Percentiles rank a stretch among this genome's conserved stretches.
Conservation (phyloP, 2,888 invertebrate species). For the Andricus curvator region DNA sequence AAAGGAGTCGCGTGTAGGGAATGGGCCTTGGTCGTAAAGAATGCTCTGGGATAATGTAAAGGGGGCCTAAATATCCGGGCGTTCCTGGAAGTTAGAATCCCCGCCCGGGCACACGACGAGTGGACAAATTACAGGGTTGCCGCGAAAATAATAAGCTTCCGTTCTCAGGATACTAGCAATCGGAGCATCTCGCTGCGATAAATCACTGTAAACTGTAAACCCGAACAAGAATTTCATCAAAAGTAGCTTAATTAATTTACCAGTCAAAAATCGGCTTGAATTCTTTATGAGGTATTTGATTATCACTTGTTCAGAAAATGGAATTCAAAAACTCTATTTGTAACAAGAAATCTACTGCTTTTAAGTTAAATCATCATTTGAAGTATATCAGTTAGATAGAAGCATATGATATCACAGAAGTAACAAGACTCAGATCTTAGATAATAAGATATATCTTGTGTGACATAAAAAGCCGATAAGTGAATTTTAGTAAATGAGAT, state of each 20-base stretch:
- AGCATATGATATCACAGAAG: background rate
- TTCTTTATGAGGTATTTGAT: background rate
- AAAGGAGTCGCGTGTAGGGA: conserved; percentile 26
- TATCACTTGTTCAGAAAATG: background rate
- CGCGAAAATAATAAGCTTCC: conserved; percentile 76
- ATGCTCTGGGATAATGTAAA: conserved; percentile 11
- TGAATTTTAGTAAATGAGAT: background rate
- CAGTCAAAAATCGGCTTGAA: background rate
- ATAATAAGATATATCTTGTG: background rate
- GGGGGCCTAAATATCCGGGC: conserved; percentile 53
- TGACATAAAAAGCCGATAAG: background rate
- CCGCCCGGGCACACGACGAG: conserved; percentile 69
- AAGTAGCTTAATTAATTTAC: conserved; percentile 17
- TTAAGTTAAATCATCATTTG: background rate
- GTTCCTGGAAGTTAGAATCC: conserved; percentile 70
- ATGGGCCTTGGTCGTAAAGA: conserved; percentile 15
- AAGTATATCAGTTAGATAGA: background rate
- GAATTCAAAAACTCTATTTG: background rate
- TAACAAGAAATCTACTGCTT: background rate
- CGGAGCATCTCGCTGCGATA: conserved; percentile 72
- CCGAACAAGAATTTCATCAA: background rate
- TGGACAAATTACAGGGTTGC: conserved; percentile 77
- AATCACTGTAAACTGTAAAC: conserved; percentile 65
- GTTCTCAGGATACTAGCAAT: conserved; percentile 73
- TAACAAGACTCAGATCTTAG: background rate